These are phyloP conservation scores for honey bee (Apis mellifera) DNA, from an alignment of 1,140 invertebrate genomes.

Conservation along the genomic window DNA sequence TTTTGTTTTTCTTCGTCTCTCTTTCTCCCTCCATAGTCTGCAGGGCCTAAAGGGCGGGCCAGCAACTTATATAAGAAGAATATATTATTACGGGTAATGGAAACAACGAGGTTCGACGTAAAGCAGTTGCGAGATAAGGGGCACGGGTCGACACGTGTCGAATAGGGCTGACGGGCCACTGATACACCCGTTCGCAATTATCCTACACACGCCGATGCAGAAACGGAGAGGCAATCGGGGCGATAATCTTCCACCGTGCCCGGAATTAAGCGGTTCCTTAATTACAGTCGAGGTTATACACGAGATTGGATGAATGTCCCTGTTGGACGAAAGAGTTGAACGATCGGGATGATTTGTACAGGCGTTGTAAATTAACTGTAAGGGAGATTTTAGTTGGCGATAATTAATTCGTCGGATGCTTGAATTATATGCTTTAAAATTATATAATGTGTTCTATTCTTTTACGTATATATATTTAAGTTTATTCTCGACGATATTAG, in stretches of 20 bases:
- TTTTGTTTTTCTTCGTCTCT: background rate
- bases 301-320: background rate
- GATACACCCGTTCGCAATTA: conserved; percentile 79
- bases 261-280: conserved; percentile 28
- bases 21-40: background rate
- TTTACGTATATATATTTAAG: too few species aligned
- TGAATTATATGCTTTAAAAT: too few species aligned
- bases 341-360: background rate
- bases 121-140: conserved; percentile 73
- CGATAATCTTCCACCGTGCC: conserved; percentile 22
- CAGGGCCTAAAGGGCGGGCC: conserved; percentile 25
- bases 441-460: too few species aligned
- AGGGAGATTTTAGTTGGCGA: too few species aligned
- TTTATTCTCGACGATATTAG: too few species aligned
- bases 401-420: too few species aligned
- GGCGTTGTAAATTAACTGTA: too few species aligned
- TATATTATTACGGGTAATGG: conserved; percentile 80
- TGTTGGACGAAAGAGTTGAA: background rate
- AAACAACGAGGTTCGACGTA: conserved; percentile 64
- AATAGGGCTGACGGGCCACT: conserved; percentile 74
- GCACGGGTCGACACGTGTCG: conserved; percentile 79
- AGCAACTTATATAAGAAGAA: conserved; percentile 74
- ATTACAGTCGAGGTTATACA: conserved; percentile 22
- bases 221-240: conserved; percentile 37
- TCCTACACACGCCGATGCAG: conserved; percentile 59